A percentile compares a stretch with the other conserved stretches of the same genome.
phyloP scores from a whole-genome alignment of 37 sponge, comb jelly and placozoan species.

The Geodia barretti region DNA sequence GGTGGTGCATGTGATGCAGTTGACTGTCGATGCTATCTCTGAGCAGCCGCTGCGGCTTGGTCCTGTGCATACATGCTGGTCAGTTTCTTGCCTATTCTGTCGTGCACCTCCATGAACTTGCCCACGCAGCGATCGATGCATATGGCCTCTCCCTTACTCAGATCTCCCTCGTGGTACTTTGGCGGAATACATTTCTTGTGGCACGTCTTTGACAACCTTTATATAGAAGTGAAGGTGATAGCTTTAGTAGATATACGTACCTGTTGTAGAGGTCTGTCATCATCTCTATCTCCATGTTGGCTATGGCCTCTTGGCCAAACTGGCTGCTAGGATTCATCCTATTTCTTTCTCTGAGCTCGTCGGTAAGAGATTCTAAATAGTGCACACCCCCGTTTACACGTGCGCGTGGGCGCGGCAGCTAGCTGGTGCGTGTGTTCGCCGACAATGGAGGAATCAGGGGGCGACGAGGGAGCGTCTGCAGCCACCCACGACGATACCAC shows the following conservation, averaged over 20 bases:
- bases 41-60: constrained; percentile 65
- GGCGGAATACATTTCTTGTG: constrained; percentile 98
- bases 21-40: constrained; percentile 17
- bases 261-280: constrained; percentile 98
- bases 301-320: constrained; percentile 43
- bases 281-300: constrained; percentile 94
- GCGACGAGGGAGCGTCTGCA: neutral
- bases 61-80: constrained; percentile 92
- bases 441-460: neutral
- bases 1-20: neutral
- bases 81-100: constrained; percentile 95
- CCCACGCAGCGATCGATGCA: constrained; percentile 98
- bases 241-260: constrained; percentile 33
- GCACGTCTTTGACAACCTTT: constrained; percentile 86
- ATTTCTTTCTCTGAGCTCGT: neutral
- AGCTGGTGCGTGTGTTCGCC: neutral
- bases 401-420: constrained; percentile 4
- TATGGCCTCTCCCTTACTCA: constrained; percentile 96
- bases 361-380: constrained; percentile 12
- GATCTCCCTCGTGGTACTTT: constrained; percentile 95
- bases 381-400: constrained; percentile 11
- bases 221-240: neutral
- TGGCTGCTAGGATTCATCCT: constrained; percentile 42
- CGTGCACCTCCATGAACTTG: constrained; percentile 98
- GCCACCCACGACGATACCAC: neutral